These are phyloP conservation scores for Malacosoma neustria DNA, from an alignment of 2,888 invertebrate species.

Conservation along the genomic window DNA sequence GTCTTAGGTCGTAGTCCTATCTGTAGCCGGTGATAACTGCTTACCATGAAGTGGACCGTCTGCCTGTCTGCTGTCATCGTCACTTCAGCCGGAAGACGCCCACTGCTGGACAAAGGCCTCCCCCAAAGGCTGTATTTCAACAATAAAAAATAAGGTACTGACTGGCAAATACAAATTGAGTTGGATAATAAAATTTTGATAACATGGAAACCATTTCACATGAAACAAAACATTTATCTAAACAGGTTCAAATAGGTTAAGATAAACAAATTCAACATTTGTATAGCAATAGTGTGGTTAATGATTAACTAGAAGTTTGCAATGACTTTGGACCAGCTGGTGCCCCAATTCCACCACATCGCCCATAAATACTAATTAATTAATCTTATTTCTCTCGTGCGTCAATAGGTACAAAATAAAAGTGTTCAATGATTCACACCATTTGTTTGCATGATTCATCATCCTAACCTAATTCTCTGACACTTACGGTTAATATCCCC, in stretches of 20 bases:
- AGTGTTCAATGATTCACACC: constrained; percentile 32
- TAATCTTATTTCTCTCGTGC: constrained; percentile 20
- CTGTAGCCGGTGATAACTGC: too few species aligned
- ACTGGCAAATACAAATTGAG: too few species aligned
- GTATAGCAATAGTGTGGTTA: neutral
- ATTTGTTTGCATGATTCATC: constrained; percentile 28
- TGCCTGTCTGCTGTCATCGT: too few species aligned
- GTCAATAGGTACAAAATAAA: constrained; percentile 37
- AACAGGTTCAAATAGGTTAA: neutral
- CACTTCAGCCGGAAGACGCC: too few species aligned
- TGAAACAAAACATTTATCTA: too few species aligned
- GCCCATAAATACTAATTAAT: constrained; percentile 7
- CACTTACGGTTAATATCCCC: neutral
- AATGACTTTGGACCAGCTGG: neutral
- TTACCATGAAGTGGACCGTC: too few species aligned
- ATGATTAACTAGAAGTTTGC: constrained; percentile 5
- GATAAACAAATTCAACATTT: neutral
- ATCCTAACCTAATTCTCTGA: constrained; percentile 4
- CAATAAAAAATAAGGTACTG: too few species aligned
- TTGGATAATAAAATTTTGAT: too few species aligned
- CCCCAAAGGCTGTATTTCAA: too few species aligned
- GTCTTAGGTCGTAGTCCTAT: too few species aligned
- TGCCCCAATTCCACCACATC: constrained; percentile 3
- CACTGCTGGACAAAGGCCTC: too few species aligned
- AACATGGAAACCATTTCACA: too few species aligned